A percentile compares a stretch with the other conserved stretches of the same genome.
Evolutionary conservation across 2,888 invertebrate genomes (phyloP).

Genomic region (Lymantria monacha): DNA sequence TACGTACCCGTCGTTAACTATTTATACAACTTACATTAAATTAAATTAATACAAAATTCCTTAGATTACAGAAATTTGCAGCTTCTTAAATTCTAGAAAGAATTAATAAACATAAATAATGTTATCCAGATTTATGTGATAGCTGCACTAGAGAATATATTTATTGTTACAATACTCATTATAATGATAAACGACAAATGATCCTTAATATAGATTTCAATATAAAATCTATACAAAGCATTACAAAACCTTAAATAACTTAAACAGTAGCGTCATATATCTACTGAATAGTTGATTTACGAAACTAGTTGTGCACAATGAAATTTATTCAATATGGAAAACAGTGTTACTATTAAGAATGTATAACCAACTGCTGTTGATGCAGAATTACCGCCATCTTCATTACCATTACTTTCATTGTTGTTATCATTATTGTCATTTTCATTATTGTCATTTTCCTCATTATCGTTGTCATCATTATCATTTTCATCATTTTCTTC

Average conservation of each 20-base stretch:
- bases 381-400: slow-evolving; percentile 43
- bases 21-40: not conserved
- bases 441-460: slow-evolving; percentile 25
- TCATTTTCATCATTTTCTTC: slow-evolving; percentile 38
- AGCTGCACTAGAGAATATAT: not conserved
- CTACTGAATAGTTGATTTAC: slow-evolving; percentile 42
- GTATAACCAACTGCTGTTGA: slow-evolving; percentile 56
- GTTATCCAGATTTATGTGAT: not conserved
- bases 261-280: slow-evolving; percentile 20
- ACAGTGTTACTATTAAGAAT: slow-evolving; percentile 52
- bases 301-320: slow-evolving; percentile 47
- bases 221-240: slow-evolving; percentile 29
- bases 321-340: slow-evolving; percentile 49
- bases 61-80: not conserved
- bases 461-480: slow-evolving; percentile 16
- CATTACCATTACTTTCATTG: slow-evolving; percentile 8
- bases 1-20: not conserved
- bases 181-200: not conserved
- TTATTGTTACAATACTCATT: not conserved
- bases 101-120: not conserved
- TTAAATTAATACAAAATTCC: not conserved
- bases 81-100: not conserved
- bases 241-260: slow-evolving; percentile 6
- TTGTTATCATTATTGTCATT: slow-evolving; percentile 11
- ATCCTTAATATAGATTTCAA: slow-evolving; percentile 31